A percentile compares a stretch with the other conserved stretches of the same genome.
Conservation (phyloP, 2,797 vertebrate genomes). For the Chloroceryle inda region DNA sequence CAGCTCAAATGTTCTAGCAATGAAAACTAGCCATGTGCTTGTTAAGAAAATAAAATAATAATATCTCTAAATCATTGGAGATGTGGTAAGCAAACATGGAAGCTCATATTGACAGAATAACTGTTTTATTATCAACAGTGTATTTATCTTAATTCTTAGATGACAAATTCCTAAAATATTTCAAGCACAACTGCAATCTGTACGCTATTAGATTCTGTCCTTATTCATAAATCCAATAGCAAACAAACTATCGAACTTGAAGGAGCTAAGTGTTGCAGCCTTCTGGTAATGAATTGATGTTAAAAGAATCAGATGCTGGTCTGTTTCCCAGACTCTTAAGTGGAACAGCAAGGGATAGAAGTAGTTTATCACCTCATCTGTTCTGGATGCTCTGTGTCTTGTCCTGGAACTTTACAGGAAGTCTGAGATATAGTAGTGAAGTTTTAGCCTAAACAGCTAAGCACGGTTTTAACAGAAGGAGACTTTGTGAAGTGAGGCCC, state of each 20-base stretch:
- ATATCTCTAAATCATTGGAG: not conserved
- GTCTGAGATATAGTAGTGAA: not conserved
- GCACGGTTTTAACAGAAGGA: not conserved
- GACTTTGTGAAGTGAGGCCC: not conserved
- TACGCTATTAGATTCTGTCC: not conserved
- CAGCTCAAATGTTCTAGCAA: conserved; percentile 5
- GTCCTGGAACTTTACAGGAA: not conserved
- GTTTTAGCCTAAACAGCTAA: not conserved
- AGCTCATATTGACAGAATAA: not conserved
- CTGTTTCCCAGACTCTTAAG: not conserved
- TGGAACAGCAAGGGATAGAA: not conserved
- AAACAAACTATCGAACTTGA: not conserved
- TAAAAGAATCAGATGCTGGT: not conserved
- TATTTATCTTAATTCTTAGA: not conserved
- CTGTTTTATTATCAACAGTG: not conserved
- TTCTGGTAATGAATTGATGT: not conserved
- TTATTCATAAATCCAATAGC: not conserved
- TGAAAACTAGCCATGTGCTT: not conserved
- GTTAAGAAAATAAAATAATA: not conserved
- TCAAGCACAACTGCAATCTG: not conserved
- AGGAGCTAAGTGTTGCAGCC: not conserved
- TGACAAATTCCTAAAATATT: not conserved
- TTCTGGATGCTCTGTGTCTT: not conserved
- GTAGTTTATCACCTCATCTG: not conserved
- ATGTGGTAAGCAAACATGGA: not conserved